Evolutionary conservation across 2,888 invertebrate species (phyloP).

Genomic region (Apotomis capreana): DNA sequence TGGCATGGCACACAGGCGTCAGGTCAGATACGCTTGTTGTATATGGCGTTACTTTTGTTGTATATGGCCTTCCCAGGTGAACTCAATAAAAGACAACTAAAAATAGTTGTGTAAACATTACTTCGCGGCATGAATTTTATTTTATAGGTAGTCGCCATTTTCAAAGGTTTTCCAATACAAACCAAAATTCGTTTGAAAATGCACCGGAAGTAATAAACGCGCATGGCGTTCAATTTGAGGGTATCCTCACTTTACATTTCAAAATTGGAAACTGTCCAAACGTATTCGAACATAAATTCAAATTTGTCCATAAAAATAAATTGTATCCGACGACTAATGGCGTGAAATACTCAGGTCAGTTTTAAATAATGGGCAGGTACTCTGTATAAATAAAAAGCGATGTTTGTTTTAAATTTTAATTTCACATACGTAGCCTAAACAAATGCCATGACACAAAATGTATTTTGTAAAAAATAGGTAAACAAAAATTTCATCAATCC

Average conservation of each 20-base stretch:
- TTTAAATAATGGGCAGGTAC: conserved; percentile 25
- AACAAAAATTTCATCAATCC: no score
- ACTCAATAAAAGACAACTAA: background rate
- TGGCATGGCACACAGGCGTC: no score
- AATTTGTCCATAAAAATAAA: conserved; percentile 42
- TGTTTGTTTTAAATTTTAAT: background rate
- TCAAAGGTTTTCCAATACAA: background rate
- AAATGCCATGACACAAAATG: no score
- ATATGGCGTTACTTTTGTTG: background rate
- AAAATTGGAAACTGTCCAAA: conserved; percentile 45
- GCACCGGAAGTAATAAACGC: conserved; percentile 28
- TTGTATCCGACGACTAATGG: conserved; percentile 39
- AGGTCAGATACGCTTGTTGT: no score
- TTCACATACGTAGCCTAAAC: no score
- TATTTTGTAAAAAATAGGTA: no score
- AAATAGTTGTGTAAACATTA: background rate
- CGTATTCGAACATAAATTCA: conserved; percentile 39
- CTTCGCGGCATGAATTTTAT: background rate
- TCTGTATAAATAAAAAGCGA: conserved; percentile 5
- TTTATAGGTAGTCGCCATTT: background rate
- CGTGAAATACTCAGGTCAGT: conserved; percentile 19
- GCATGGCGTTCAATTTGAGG: conserved; percentile 37
- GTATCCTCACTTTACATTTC: conserved; percentile 43
- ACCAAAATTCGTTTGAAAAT: conserved; percentile 12
- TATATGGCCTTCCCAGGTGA: background rate